A percentile compares a stretch with the other conserved stretches of the same genome.
Evolutionary conservation across 1,140 invertebrate species (phyloP).

Genomic region (Andrena cerasifolii): DNA sequence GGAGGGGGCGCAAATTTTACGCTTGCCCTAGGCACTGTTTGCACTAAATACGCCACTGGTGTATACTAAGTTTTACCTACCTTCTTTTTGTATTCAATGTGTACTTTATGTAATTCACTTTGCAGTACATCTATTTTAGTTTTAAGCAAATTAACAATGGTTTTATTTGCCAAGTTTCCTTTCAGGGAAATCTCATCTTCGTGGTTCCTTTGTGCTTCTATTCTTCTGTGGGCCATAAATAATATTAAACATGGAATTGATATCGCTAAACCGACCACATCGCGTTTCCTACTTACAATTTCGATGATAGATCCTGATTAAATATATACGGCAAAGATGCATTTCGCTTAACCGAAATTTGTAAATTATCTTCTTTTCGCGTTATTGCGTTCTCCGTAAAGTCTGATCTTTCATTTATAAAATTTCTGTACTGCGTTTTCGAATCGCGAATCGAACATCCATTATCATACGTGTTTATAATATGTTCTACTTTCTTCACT

Average conservation of each 20-base stretch:
- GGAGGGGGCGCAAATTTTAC: no score
- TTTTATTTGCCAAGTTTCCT: slow-evolving; percentile 38
- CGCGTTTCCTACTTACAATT: not conserved
- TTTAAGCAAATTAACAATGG: slow-evolving; percentile 71
- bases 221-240: slow-evolving; percentile 27
- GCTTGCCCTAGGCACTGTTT: no score
- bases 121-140: slow-evolving; percentile 79
- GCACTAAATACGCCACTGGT: no score
- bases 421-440: slow-evolving; percentile 10
- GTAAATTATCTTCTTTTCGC: not conserved
- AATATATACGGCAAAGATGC: slow-evolving; percentile 11
- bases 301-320: not conserved
- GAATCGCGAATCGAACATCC: slow-evolving; percentile 8
- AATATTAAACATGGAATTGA: slow-evolving; percentile 5
- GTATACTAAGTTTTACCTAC: slow-evolving; percentile 56
- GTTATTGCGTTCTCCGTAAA: not conserved
- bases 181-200: slow-evolving; percentile 16
- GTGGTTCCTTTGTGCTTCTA: slow-evolving; percentile 30
- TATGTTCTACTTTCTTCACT: slow-evolving; percentile 80
- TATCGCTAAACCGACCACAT: not conserved
- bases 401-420: not conserved
- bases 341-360: slow-evolving; percentile 15
- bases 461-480: slow-evolving; percentile 69
- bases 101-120: slow-evolving; percentile 75
- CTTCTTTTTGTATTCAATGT: slow-evolving; percentile 78